Evolutionary conservation across 1,140 invertebrate species (phyloP), one percentile per base, ranked within the genome.

Genomic region (Caenorhabditis tropicalis): DNA sequence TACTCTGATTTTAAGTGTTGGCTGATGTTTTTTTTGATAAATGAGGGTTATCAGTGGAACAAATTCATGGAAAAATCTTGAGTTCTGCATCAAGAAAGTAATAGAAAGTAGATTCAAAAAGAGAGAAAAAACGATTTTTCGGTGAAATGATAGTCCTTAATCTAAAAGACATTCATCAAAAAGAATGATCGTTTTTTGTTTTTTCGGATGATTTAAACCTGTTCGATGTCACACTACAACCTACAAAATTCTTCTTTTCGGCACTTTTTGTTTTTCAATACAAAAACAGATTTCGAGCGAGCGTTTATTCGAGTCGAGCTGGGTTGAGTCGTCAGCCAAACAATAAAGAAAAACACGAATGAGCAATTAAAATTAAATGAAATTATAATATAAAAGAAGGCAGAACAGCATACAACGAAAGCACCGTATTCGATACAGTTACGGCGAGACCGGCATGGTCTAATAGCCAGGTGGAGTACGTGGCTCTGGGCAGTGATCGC

Each of bases 381-480:
- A 6, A 74, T 43, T 74, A 74, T 24, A 65, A 15, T 36, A 19
- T 58, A n/a, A 36, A 74, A 39, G 65, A 74, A 74, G 65, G 36
- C 65, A 74, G 36, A 43, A 43, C 65, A 74, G 79, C 79, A 81
- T 36, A 81, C 48, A 53, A 27, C 46, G 33, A 51, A 51, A 53
- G n/a, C 46, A 81, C 79, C 79, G 79, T 49, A 81, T 31, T 56
- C 51, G 31, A 3, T 27, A 39, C 27, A 51, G 36, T 56, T 19
- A 31, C 49, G 48, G 81, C 81, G 36, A 43, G 36, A 74, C 65
- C 65, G 2, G 1, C 2, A 3, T 43, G 65, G 65, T 74, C 65
- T 87, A 87, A 82, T 87, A 87, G n/a, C 86, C 86, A 21, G 86
- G 86, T 49, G 86, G 86, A 48, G 85, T 85, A 79, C 86, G 84